Conservation (phyloP, 2,888 invertebrate species). For the Mythimna loreyi region DNA sequence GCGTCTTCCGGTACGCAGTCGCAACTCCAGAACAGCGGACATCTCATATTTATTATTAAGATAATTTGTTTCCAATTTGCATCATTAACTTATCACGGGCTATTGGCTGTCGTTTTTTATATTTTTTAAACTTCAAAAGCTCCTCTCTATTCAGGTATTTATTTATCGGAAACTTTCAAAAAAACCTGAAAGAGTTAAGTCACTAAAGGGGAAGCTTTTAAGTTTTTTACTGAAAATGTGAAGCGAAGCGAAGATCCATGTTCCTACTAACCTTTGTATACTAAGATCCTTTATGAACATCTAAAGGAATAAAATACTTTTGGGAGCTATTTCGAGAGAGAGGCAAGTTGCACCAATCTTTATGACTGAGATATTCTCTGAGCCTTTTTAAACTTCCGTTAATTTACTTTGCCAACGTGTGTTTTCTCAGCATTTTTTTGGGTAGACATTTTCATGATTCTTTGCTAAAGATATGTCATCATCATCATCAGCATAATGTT, state of each 20-base stretch:
- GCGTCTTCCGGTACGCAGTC: too few relatives aligned
- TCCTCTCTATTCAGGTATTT: constrained; percentile 29
- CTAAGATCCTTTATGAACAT: constrained; percentile 58
- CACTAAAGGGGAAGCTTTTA: constrained; percentile 44
- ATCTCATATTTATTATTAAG: too few relatives aligned
- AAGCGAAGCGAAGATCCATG: constrained; percentile 68
- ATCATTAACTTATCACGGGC: constrained; percentile 9
- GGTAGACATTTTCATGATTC: too few relatives aligned
- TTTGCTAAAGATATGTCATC: too few relatives aligned
- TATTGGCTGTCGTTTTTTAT: constrained; percentile 1
- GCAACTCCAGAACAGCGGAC: too few relatives aligned
- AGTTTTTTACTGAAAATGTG: constrained; percentile 56
- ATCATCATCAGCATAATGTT: too few relatives aligned
- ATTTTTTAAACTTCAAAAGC: constrained; percentile 10
- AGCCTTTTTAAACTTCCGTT: constrained; percentile 14
- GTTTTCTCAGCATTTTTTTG: constrained; percentile 6
- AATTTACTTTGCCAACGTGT: constrained; percentile 9
- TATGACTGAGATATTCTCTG: constrained; percentile 46
- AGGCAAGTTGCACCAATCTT: constrained; percentile 58
- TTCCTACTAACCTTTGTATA: constrained; percentile 64
- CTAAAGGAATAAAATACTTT: constrained; percentile 65
- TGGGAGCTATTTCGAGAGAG: constrained; percentile 65
- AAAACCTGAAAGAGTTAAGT: constrained; percentile 42
- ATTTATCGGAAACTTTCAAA: constrained; percentile 32
- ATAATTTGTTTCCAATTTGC: constrained; percentile 15